Evolutionary conservation across 2,113 vertebrate genomes (phyloP), one percentile per base, ranked within the genome.

Genomic region (Machaerirhynchus nigripectus): DNA sequence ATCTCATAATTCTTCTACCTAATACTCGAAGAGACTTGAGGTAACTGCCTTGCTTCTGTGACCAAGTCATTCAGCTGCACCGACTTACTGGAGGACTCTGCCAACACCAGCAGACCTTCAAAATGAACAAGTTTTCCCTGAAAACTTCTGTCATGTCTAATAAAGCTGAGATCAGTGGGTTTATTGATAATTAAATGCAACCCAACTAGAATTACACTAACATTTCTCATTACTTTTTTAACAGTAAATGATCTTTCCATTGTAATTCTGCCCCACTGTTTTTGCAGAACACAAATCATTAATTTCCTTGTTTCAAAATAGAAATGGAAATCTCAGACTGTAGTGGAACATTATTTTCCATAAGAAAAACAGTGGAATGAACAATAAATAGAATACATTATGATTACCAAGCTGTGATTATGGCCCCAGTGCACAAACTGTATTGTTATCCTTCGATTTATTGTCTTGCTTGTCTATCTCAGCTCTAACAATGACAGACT

Each of bases 381-480:
- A 84, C 49, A 90, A 86, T 85, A 90, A 88, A 85, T 90, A 76
- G 40, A 89, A 56, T 4, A 73, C 55, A 69, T 77, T 86, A 76
- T 63, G 59, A 88, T 93, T 67, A 92, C 83, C 47, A 93, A 92
- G 56, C 64, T 93, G 64, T 71, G 87, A 93, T 89, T 95, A 91
- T 2, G 13, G 52, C 26, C 65, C 52, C 60, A 61, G 42, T 67
- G 68, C 71, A 53, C 21, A 50, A 96, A 78, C 60, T 2, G 1
- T 42, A 91, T 63, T 69, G 59, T 92, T 95, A 91, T 56, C 39
- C 39, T 86, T 92, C 19, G 3, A 74, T 75, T 96, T 96, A 93
- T 90, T 77, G 47, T 71, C 56, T 64, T 89, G 87, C 52, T 18
- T 71, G 61, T 52, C 61, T 70, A 14, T 65, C 52, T 80, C 78